A percentile compares a stretch with the other conserved stretches of the same genome.
These are phyloP conservation scores for Leptopterna dolabrata DNA, from an alignment of 2,888 invertebrate genomes.

Conservation along the genomic window DNA sequence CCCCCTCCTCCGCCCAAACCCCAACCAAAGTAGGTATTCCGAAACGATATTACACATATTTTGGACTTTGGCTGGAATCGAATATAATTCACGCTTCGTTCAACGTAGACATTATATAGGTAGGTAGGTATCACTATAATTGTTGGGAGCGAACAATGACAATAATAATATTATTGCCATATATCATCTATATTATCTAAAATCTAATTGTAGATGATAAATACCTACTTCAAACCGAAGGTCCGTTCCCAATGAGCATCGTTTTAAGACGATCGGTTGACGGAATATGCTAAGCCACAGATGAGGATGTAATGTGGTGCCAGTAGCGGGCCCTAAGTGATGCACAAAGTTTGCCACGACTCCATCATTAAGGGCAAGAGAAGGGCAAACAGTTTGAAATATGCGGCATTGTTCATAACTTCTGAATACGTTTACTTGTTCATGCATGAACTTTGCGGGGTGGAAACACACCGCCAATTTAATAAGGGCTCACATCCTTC, in stretches of 20 bases:
- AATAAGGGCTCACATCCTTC: conserved; percentile 15
- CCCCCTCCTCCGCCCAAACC: no score
- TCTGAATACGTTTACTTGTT: conserved; percentile 37
- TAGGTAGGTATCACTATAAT: no score
- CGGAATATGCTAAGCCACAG: background rate
- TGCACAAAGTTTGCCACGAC: background rate
- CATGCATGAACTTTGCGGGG: conserved; percentile 25
- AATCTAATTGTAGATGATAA: no score
- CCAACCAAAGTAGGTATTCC: no score
- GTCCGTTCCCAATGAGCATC: background rate
- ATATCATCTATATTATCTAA: no score
- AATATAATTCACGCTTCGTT: no score
- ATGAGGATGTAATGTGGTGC: conserved; percentile 11
- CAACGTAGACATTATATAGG: no score
- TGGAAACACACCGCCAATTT: conserved; percentile 18
- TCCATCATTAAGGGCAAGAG: background rate
- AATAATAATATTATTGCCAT: no score
- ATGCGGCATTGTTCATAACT: conserved; percentile 42
- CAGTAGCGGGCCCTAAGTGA: background rate
- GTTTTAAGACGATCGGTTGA: background rate
- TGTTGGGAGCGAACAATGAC: no score
- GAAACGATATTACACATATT: no score
- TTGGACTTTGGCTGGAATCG: no score
- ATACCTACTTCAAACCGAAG: background rate
- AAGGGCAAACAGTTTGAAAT: conserved; percentile 30